A percentile compares a stretch with the other conserved stretches of the same genome.
These are phyloP conservation scores for Sminthurinus aureus DNA, from an alignment of 2,888 invertebrate genomes.

Conservation along the genomic window DNA sequence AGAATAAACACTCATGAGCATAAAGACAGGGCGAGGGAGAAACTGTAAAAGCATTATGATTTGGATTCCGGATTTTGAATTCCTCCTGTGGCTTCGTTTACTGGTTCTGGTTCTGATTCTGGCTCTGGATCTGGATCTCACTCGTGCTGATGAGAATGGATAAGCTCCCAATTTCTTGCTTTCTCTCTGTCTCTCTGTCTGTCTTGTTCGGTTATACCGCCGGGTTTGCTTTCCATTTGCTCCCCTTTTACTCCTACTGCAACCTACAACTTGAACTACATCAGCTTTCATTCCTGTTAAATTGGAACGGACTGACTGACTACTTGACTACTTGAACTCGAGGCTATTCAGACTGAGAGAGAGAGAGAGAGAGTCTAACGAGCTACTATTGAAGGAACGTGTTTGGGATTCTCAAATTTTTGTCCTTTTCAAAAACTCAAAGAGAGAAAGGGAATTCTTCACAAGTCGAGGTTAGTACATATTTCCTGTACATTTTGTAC, in stretches of 20 bases:
- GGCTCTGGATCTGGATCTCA: not conserved
- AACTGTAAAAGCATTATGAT: not conserved
- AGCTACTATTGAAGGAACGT: slow-evolving; percentile 58
- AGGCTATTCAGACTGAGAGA: slow-evolving; percentile 23
- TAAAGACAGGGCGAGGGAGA: not conserved
- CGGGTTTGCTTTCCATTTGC: not conserved
- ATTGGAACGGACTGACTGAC: not conserved
- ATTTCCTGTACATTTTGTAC: too few species aligned
- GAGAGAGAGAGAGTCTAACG: slow-evolving; percentile 45
- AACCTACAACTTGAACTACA: not conserved
- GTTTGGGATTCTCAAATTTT: slow-evolving; percentile 47
- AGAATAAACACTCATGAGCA: not conserved
- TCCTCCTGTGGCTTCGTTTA: not conserved
- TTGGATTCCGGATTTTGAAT: not conserved
- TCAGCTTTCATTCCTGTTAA: not conserved
- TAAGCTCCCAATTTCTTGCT: not conserved
- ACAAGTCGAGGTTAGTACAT: not conserved
- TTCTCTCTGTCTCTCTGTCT: not conserved
- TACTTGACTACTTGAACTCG: slow-evolving; percentile 22
- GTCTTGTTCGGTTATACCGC: not conserved
- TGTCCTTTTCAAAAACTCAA: not conserved
- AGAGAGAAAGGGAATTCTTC: not conserved
- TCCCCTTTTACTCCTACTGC: not conserved
- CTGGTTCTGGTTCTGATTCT: too few species aligned
- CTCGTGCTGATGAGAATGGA: slow-evolving; percentile 1